Conservation (phyloP, 2,888 invertebrate genomes). For the Julus scandinavius region DNA sequence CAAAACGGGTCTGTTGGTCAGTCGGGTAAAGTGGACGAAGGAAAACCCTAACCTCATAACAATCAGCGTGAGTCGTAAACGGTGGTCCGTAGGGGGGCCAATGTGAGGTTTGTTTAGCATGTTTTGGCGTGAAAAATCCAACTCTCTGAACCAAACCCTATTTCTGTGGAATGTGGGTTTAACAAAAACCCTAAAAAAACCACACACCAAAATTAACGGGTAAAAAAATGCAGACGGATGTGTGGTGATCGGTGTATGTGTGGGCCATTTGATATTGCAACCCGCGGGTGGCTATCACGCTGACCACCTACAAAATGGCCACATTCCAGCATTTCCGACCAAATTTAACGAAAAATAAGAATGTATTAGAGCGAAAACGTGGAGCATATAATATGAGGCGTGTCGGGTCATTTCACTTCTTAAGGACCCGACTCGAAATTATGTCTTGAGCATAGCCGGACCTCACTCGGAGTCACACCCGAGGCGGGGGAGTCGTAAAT, state of each 20-base stretch:
- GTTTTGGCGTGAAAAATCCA: not conserved
- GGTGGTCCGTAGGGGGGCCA: not conserved
- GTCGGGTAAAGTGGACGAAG: not conserved
- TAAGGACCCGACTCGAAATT: conserved; percentile 6
- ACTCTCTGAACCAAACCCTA: conserved; percentile 4
- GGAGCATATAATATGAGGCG: not conserved
- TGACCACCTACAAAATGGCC: conserved; percentile 26
- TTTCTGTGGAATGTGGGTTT: not conserved
- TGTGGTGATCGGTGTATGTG: conserved; percentile 7
- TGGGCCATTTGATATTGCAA: conserved; percentile 25
- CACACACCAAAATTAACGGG: not conserved
- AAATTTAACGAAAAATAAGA: not conserved
- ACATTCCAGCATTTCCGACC: conserved; percentile 25
- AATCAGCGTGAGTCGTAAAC: conserved; percentile 14
- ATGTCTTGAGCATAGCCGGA: not conserved
- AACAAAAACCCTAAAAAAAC: not conserved
- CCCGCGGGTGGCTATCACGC: not conserved
- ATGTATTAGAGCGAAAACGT: not conserved
- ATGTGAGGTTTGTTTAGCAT: not conserved
- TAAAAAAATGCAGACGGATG: not conserved
- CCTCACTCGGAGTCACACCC: not conserved
- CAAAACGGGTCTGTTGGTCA: conserved; percentile 21
- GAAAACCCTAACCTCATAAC: not conserved
- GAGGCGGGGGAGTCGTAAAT: not conserved
- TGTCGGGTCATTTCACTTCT: conserved; percentile 10